Conservation (phyloP, 2,113 vertebrate species). For the Onychorhynchus coronatus region DNA sequence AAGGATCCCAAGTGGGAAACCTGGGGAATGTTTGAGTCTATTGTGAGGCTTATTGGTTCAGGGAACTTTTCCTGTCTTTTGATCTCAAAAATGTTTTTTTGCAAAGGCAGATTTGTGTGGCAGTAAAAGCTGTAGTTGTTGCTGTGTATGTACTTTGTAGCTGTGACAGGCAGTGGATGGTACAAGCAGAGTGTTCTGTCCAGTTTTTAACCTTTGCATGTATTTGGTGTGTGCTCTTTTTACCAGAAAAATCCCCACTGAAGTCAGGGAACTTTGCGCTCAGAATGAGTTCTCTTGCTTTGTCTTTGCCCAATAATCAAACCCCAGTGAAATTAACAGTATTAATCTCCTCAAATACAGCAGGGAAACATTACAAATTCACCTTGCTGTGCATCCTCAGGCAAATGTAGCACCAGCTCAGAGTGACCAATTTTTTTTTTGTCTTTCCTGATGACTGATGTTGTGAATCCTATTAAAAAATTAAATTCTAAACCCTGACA, state of each 20-base stretch:
- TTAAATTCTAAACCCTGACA: neutral
- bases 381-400: neutral
- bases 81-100: neutral
- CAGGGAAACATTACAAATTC: neutral
- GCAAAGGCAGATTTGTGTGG: neutral
- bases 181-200: neutral
- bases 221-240: neutral
- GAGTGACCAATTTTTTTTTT: neutral
- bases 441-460: neutral
- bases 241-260: neutral
- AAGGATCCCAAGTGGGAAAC: neutral
- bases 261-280: neutral
- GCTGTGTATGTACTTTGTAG: neutral
- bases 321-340: neutral
- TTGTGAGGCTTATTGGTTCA: neutral
- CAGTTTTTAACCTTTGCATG: neutral
- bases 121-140: neutral
- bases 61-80: neutral
- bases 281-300: neutral
- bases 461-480: neutral
- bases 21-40: neutral
- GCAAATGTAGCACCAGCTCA: neutral
- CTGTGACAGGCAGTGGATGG: neutral
- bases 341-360: neutral
- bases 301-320: neutral